Conservation (phyloP, 2,113 vertebrate genomes). For the Coregonus clupeaformis region DNA sequence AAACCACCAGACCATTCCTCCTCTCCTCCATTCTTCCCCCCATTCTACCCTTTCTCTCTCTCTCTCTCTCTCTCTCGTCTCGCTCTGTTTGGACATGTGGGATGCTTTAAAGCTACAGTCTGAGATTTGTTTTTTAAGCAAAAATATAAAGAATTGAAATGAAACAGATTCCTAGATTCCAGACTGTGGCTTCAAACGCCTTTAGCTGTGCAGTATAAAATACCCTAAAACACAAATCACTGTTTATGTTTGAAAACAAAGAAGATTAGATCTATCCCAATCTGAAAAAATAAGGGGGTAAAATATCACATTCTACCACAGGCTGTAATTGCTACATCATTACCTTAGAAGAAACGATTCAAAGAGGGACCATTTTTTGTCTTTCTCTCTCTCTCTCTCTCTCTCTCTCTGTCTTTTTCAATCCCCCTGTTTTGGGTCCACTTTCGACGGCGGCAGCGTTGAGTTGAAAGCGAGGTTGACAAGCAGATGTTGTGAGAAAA, state of each 20-base stretch:
- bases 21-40: not conserved
- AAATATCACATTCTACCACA: constrained; percentile 63
- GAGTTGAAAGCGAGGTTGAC: constrained; percentile 69
- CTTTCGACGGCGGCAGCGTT: constrained; percentile 39
- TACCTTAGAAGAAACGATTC: constrained; percentile 38
- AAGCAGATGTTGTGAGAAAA: constrained; percentile 76
- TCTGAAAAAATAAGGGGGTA: constrained; percentile 20
- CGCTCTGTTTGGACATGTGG: not conserved
- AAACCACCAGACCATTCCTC: not conserved
- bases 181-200: constrained; percentile 5
- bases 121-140: too few relatives aligned
- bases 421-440: constrained; percentile 36
- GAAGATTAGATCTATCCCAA: constrained; percentile 21
- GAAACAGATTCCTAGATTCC: too few relatives aligned
- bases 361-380: not conserved
- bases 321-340: constrained; percentile 61
- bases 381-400: constrained; percentile 51
- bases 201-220: constrained; percentile 37
- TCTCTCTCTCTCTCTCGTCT: not conserved
- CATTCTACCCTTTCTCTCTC: constrained; percentile 9
- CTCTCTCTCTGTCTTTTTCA: constrained; percentile 44
- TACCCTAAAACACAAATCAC: constrained; percentile 45
- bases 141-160: not conserved
- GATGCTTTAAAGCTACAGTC: not conserved
- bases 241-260: constrained; percentile 52